Conservation (phyloP, 64 coral and sea anemone species). For the Hydrozoanthus tunicans region DNA sequence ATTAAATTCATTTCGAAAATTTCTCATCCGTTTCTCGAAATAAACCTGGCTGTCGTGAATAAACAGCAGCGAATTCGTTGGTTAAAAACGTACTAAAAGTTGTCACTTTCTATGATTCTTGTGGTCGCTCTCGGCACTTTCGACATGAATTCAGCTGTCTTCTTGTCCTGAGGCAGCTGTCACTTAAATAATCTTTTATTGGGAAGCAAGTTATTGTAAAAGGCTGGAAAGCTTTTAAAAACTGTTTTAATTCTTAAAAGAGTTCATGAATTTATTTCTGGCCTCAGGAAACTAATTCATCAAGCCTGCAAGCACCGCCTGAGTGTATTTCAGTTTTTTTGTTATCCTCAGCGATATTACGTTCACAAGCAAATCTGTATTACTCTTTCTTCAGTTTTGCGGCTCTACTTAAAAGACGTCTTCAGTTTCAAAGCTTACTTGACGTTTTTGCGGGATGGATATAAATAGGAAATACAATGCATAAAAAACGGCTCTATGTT, state of each 20-base stretch:
- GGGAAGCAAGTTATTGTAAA: conserved; percentile 1
- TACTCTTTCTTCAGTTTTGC: no score
- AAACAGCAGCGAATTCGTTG: neutral
- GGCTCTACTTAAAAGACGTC: no score
- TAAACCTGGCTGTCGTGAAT: neutral
- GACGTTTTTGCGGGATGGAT: no score
- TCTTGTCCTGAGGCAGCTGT: conserved; percentile 4
- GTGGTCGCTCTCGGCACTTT: neutral
- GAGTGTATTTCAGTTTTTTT: neutral
- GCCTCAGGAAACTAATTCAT: conserved; percentile 30
- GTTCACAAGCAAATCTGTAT: no score
- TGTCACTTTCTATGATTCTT: neutral
- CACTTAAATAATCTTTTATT: conserved; percentile 15
- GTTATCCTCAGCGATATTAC: neutral
- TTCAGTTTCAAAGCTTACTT: no score
- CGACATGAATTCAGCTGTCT: conserved; percentile 13
- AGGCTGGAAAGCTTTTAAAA: conserved; percentile 47
- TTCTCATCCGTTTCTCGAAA: neutral
- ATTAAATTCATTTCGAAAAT: neutral
- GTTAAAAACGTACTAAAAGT: neutral
- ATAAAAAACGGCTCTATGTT: no score
- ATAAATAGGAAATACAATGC: no score
- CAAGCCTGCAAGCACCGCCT: neutral
- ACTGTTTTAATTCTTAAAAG: conserved; percentile 40
- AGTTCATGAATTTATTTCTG: conserved; percentile 3